These are phyloP conservation scores for Cryptotermes secundus DNA, from an alignment of 1,140 invertebrate genomes.

Conservation along the genomic window DNA sequence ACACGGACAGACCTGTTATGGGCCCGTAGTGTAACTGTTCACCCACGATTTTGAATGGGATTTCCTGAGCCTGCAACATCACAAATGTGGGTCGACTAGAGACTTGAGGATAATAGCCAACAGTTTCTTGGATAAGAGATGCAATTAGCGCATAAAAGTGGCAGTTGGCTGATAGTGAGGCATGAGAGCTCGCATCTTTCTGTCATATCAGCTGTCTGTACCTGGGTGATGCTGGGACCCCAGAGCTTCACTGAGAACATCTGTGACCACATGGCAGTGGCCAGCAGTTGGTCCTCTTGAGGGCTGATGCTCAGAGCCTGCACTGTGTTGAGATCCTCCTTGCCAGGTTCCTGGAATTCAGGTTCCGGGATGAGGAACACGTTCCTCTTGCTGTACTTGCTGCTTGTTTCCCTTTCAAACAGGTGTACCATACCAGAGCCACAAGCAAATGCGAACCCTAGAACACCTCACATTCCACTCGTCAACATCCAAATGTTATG, in stretches of 20 bases:
- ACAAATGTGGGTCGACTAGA: background rate
- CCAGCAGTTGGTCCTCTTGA: conserved; percentile 56
- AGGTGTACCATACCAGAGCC: conserved; percentile 60
- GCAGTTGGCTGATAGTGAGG: too few species aligned
- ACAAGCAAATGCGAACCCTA: conserved; percentile 63
- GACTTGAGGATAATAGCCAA: background rate
- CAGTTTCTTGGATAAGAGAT: background rate
- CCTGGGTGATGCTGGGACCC: conserved; percentile 43
- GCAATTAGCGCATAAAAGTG: too few species aligned
- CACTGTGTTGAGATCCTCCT: conserved; percentile 51
- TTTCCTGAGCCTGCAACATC: background rate
- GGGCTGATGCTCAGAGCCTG: conserved; percentile 57
- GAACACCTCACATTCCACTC: too few species aligned
- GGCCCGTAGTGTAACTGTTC: conserved; percentile 76
- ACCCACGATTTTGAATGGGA: conserved; percentile 56
- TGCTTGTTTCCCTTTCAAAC: conserved; percentile 63
- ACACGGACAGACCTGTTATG: conserved; percentile 76
- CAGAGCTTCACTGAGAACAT: conserved; percentile 60
- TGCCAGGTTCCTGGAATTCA: conserved; percentile 40
- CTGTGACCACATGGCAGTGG: conserved; percentile 64
- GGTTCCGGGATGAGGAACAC: conserved; percentile 57
- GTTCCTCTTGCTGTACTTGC: conserved; percentile 61
- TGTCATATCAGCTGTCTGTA: too few species aligned
- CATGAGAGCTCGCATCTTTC: too few species aligned
- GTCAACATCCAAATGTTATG: too few species aligned